Conservation (phyloP, 2,888 invertebrate genomes). For the Hyposoter dolosus region DNA sequence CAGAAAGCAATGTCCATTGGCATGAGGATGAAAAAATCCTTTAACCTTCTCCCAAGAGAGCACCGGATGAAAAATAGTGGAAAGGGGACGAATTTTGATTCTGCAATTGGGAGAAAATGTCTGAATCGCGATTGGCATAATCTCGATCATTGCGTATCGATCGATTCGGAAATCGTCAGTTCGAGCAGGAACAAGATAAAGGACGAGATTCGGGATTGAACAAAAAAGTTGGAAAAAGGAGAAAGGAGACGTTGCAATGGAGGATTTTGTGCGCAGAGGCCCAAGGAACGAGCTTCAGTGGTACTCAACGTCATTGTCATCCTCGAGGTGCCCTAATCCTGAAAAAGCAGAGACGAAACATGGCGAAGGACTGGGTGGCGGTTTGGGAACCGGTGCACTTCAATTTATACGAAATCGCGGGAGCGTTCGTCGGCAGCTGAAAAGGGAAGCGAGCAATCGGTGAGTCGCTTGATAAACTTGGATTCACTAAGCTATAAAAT, state of each 20-base stretch:
- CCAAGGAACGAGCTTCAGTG: slow-evolving; percentile 77
- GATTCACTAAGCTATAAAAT: slow-evolving; percentile 18
- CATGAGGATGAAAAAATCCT: slow-evolving; percentile 19
- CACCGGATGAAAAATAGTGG: neutral
- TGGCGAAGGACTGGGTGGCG: slow-evolving; percentile 67
- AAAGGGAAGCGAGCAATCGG: slow-evolving; percentile 80
- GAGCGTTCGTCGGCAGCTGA: slow-evolving; percentile 80
- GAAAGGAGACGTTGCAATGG: slow-evolving; percentile 73
- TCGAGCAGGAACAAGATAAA: neutral
- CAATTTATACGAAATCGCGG: slow-evolving; percentile 82
- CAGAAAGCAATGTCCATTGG: slow-evolving; percentile 35
- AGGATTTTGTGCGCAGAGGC: slow-evolving; percentile 77
- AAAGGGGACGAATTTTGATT: neutral
- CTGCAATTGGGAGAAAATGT: slow-evolving; percentile 4
- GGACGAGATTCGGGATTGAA: neutral
- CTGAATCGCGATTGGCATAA: neutral
- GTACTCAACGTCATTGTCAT: slow-evolving; percentile 73
- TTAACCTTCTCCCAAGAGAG: neutral
- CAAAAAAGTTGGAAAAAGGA: slow-evolving; percentile 22
- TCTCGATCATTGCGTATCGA: neutral
- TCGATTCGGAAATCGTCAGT: neutral
- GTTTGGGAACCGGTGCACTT: slow-evolving; percentile 80
- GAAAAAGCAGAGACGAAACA: slow-evolving; percentile 42
- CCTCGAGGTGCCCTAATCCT: slow-evolving; percentile 23
- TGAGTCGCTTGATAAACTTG: slow-evolving; percentile 72